Evolutionary conservation across 2,888 invertebrate species (phyloP).

Genomic region (Stenodema calcarata): DNA sequence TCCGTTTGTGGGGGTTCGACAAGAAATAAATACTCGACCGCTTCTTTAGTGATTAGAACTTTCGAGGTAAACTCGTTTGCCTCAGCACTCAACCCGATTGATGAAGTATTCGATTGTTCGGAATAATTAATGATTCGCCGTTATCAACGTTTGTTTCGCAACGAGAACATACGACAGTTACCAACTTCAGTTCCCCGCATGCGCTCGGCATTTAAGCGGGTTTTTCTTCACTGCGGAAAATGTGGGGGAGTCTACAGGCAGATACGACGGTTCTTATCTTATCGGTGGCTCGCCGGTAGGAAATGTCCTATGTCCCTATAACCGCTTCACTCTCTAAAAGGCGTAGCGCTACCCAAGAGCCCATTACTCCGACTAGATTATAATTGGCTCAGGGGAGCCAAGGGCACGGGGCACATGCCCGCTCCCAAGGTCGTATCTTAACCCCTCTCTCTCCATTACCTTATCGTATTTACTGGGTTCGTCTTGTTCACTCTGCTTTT

Average conservation of each 20-base stretch:
- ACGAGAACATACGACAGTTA: no score
- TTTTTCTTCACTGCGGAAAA: neutral
- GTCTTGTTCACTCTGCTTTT: neutral
- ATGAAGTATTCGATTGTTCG: neutral
- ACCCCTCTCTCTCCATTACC: neutral
- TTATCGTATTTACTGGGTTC: neutral
- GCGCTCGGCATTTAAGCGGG: neutral
- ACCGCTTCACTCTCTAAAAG: neutral
- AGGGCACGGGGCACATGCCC: conserved; percentile 33
- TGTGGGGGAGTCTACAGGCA: neutral
- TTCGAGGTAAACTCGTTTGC: neutral
- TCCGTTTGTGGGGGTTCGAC: neutral
- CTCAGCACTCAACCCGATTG: neutral
- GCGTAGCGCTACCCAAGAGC: neutral
- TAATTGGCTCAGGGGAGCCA: conserved; percentile 39
- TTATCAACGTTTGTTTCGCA: neutral
- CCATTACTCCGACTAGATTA: conserved; percentile 1
- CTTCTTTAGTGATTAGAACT: neutral
- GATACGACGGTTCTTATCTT: neutral
- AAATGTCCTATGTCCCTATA: neutral
- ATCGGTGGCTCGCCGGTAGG: neutral
- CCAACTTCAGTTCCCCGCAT: neutral
- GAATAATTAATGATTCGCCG: neutral
- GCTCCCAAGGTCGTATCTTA: conserved; percentile 16
- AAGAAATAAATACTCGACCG: neutral